phyloP scores from a whole-genome alignment of 1,140 invertebrate species.

The Hydropsyche tenuis region DNA sequence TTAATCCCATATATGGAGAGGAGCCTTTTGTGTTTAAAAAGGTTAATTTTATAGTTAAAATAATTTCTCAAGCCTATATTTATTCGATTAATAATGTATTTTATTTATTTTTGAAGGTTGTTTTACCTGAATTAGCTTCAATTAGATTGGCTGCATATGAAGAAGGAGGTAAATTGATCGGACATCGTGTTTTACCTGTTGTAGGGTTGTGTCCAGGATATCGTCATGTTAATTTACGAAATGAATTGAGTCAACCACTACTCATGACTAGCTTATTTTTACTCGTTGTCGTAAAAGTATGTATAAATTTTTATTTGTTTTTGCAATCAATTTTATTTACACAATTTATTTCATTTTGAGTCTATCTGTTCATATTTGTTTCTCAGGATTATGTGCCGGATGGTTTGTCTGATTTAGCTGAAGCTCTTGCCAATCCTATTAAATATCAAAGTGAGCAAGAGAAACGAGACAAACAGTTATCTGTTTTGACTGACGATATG shows the following conservation, averaged over 20 bases:
- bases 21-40: slow-evolving; percentile 99
- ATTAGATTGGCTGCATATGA: slow-evolving; percentile 96
- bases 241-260: slow-evolving; percentile 94
- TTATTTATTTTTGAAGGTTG: slow-evolving; percentile 71
- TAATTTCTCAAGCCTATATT: neutral
- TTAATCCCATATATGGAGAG: slow-evolving; percentile 95
- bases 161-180: slow-evolving; percentile 92
- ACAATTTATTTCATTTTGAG: slow-evolving; percentile 17
- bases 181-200: slow-evolving; percentile 94
- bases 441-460: slow-evolving; percentile 95
- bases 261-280: slow-evolving; percentile 88
- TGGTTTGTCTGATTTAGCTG: slow-evolving; percentile 90
- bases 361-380: slow-evolving; percentile 12
- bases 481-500: slow-evolving; percentile 86
- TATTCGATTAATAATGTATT: slow-evolving; percentile 24
- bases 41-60: slow-evolving; percentile 60
- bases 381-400: slow-evolving; percentile 92
- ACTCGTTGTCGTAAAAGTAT: slow-evolving; percentile 86
- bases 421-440: slow-evolving; percentile 96
- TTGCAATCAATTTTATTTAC: slow-evolving; percentile 10
- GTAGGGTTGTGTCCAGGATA: slow-evolving; percentile 95
- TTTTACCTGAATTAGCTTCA: slow-evolving; percentile 95
- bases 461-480: slow-evolving; percentile 89
- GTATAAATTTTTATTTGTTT: neutral
- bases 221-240: slow-evolving; percentile 84